These are phyloP conservation scores for Temnothorax ravouxi DNA, from an alignment of 2,888 invertebrate species.

Conservation along the genomic window DNA sequence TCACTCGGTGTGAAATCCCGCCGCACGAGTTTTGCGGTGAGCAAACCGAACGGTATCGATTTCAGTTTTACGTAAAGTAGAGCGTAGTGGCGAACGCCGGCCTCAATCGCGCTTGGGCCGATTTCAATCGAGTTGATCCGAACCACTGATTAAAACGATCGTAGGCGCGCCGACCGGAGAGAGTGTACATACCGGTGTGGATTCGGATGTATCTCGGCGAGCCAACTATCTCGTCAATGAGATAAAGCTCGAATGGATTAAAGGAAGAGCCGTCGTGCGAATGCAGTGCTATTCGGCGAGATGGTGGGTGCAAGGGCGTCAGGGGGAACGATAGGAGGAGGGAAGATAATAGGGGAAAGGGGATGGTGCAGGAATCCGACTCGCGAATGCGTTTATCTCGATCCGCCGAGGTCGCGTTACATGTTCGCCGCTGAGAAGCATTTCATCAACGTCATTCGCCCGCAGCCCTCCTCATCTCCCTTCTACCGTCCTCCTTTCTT, in stretches of 20 bases:
- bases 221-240: conserved; percentile 71
- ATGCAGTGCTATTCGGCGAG: conserved; percentile 10
- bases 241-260: conserved; percentile 70
- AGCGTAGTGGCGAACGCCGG: conserved; percentile 16
- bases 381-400: conserved; percentile 72
- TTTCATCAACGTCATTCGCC: conserved; percentile 69
- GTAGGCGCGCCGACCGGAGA: conserved; percentile 34
- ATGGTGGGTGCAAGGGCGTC: background rate
- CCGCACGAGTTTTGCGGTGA: conserved; percentile 33
- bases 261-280: conserved; percentile 57
- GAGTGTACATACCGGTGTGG: conserved; percentile 10
- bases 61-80: conserved; percentile 42
- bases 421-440: conserved; percentile 69
- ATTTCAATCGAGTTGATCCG: conserved; percentile 59
- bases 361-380: conserved; percentile 63
- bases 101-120: conserved; percentile 42
- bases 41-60: conserved; percentile 47
- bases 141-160: conserved; percentile 66
- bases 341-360: conserved; percentile 42
- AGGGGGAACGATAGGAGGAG: conserved; percentile 9
- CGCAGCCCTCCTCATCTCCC: conserved; percentile 40
- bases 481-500: conserved; percentile 7
- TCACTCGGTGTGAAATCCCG: conserved; percentile 41
- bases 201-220: conserved; percentile 53
- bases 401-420: conserved; percentile 71